A percentile compares a stretch with the other conserved stretches of the same genome.
phyloP scores from a whole-genome alignment of 2,797 vertebrate genomes.

The Chromobotia macracanthus region DNA sequence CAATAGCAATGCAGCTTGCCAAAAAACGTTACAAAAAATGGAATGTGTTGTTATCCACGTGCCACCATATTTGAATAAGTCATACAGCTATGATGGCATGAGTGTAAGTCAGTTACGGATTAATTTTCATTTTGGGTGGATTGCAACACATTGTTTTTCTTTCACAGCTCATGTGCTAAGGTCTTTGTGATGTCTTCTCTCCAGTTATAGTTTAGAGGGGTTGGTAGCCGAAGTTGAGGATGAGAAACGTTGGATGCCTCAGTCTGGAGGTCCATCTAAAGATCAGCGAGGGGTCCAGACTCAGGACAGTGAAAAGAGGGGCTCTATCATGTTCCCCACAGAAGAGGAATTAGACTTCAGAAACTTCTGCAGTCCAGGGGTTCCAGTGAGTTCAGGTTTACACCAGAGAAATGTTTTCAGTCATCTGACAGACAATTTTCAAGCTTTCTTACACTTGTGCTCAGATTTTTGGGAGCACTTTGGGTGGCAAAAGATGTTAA shows the following conservation, averaged over 20 bases:
- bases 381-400: constrained; percentile 75
- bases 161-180: neutral
- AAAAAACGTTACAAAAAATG: too few species aligned
- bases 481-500: too few species aligned
- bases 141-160: too few species aligned
- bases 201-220: constrained; percentile 95
- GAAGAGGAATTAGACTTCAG: constrained; percentile 83
- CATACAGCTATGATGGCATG: too few species aligned
- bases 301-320: constrained; percentile 78
- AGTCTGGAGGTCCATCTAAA: constrained; percentile 70
- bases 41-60: too few species aligned
- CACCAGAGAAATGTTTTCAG: neutral
- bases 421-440: neutral
- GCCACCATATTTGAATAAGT: too few species aligned
- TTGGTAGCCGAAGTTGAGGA: constrained; percentile 79
- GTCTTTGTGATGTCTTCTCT: constrained; percentile 28
- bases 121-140: neutral
- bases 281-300: constrained; percentile 68
- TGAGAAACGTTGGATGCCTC: constrained; percentile 71
- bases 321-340: constrained; percentile 85
- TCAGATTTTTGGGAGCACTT: too few species aligned
- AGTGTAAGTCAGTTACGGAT: too few species aligned
- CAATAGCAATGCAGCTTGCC: too few species aligned
- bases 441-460: too few species aligned
- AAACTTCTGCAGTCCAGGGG: constrained; percentile 72